Conservation (phyloP, 2,797 vertebrate species). For the Ceryle rudis region DNA sequence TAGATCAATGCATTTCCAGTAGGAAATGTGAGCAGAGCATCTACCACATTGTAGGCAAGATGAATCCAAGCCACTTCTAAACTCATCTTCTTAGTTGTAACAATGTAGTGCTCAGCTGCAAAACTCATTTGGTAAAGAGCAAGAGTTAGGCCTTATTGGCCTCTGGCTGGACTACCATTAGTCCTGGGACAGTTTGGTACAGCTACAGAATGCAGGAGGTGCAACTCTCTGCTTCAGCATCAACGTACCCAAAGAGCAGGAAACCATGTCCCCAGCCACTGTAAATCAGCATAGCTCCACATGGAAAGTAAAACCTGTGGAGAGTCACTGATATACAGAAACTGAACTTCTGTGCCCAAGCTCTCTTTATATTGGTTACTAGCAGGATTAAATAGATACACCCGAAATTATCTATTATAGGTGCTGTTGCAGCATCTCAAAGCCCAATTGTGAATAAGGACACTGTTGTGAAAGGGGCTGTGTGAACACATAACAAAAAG, state of each 20-base stretch:
- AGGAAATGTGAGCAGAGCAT: neutral
- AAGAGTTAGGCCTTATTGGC: neutral
- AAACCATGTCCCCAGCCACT: neutral
- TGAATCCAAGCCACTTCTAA: neutral
- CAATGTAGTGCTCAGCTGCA: neutral
- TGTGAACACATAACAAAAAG: conserved; percentile 5
- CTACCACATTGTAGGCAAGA: neutral
- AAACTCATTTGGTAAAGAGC: neutral
- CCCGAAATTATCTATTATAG: conserved; percentile 9
- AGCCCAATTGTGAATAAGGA: neutral
- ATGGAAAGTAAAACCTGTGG: neutral
- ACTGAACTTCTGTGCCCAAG: conserved; percentile 18
- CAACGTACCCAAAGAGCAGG: neutral
- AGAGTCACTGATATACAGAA: neutral
- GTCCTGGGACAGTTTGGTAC: neutral
- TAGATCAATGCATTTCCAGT: neutral
- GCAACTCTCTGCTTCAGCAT: neutral
- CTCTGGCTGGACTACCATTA: neutral
- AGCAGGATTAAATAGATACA: neutral
- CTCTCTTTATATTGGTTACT: conserved; percentile 23
- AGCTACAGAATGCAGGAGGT: neutral
- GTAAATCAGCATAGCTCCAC: neutral
- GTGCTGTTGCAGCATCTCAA: neutral
- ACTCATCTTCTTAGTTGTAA: neutral
- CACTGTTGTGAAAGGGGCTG: neutral